Base-by-base conservation (phyloP, 2,113 vertebrate species). In the Microtus oregoni region DNA sequence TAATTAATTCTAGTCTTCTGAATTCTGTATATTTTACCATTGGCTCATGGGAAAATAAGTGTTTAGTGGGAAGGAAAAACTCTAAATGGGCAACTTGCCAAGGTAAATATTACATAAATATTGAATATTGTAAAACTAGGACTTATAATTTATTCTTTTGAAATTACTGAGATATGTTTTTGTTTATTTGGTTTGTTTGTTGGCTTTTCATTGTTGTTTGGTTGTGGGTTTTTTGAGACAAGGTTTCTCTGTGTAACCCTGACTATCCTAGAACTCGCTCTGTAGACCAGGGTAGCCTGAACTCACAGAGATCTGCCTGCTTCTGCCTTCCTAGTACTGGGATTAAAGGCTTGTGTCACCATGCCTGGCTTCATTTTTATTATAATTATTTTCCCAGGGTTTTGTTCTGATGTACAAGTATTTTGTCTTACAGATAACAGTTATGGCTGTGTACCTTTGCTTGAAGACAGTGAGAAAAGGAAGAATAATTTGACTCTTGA, bases 391-490 rank as follows among this genome's bases (percentile, higher is more conserved):
- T 75, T 95, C 73, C 50, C 30, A 63, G 44, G 5, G 47, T 90
- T 96, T 92, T 73, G 83, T 92, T 50, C 92, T 94, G 1, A 97
- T 55, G 35, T 70, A 81, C 82, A 95, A 85, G 41, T 97, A 82
- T 96, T 97, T 98, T 97, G 65, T 91, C 97, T 98, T 98, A 82
- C 95, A 99, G 98, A 98, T 97, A 98, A 79, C 88, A 89, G 5
- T 0, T 98, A 97, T 73, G 94, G 95, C 52, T 98, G 63, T 78
- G 72, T 98, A 96, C 96, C 97, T 44, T 89, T 97, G 94, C 95
- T 96, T 63, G 99, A 99, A 97, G 98, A 98, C 68, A 72, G n/a
- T 79, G 98, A 98, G 98, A 83, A 96, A 89, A 96, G 78, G 95
- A 97, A 97, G 96, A 98, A 95, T 97, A 98, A 98, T 97, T 94